These are phyloP conservation scores for Tricholauxania praeusta DNA, from an alignment of 2,888 invertebrate species.

Conservation along the genomic window DNA sequence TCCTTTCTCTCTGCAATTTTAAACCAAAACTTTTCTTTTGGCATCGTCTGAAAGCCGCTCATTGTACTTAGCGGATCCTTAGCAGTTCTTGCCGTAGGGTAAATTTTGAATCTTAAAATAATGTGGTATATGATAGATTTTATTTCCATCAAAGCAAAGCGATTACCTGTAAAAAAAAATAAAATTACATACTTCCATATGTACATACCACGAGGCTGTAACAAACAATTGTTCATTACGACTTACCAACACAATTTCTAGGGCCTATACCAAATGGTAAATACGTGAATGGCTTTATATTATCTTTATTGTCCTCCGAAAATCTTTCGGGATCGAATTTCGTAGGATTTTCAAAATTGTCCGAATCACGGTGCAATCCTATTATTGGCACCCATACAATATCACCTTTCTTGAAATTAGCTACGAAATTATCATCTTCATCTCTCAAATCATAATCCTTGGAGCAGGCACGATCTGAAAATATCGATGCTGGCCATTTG, in stretches of 20 bases:
- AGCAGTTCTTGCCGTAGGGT: constrained; percentile 47
- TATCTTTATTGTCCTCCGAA: constrained; percentile 70
- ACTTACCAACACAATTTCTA: constrained; percentile 72
- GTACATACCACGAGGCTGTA: too few relatives aligned
- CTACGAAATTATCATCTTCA: constrained; percentile 67
- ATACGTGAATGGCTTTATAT: constrained; percentile 66
- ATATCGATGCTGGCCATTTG: constrained; percentile 68
- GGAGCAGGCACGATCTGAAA: constrained; percentile 69
- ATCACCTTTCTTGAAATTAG: constrained; percentile 69
- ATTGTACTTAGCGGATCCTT: constrained; percentile 46
- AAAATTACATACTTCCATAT: constrained; percentile 47
- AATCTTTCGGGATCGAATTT: constrained; percentile 72
- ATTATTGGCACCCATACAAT: constrained; percentile 65
- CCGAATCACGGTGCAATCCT: constrained; percentile 69
- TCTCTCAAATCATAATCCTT: constrained; percentile 67
- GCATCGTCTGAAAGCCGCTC: constrained; percentile 45
- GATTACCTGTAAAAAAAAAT: constrained; percentile 53
- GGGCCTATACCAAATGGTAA: constrained; percentile 73
- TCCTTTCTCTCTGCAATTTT: constrained; percentile 52
- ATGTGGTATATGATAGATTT: constrained; percentile 53
- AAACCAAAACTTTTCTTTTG: constrained; percentile 50
- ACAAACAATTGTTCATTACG: constrained; percentile 68
- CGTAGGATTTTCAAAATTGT: constrained; percentile 69
- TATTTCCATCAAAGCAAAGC: constrained; percentile 50
- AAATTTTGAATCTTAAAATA: constrained; percentile 49